phyloP scores from a whole-genome alignment of 2,113 vertebrate species.

The Pedetes capensis region DNA sequence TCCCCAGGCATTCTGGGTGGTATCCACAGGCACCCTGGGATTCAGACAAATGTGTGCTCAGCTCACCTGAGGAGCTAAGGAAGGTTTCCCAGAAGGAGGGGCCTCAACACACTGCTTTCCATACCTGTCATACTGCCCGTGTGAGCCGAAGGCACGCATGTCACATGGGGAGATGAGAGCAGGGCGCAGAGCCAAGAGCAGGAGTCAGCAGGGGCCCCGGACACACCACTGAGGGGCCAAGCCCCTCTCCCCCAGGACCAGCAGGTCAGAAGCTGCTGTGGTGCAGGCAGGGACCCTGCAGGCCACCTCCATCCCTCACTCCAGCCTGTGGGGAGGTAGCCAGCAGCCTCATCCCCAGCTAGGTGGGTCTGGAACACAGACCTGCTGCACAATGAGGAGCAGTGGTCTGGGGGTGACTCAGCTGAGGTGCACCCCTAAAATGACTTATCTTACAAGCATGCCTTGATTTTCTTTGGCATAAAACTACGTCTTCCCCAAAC shows the following conservation, averaged over 20 bases:
- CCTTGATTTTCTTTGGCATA: neutral
- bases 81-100: neutral
- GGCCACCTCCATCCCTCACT: neutral
- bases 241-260: neutral
- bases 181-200: neutral
- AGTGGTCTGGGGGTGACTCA: neutral
- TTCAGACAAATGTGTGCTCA: neutral
- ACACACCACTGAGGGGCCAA: too few species aligned
- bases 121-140: neutral
- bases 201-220: neutral
- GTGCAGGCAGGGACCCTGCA: neutral
- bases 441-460: neutral
- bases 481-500: neutral
- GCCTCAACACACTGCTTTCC: neutral
- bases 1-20: neutral
- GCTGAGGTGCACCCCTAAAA: neutral
- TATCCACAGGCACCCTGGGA: too few species aligned
- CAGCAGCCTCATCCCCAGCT: neutral
- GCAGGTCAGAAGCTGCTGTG: neutral
- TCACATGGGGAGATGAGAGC: too few species aligned
- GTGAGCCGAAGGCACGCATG: neutral
- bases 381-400: too few species aligned
- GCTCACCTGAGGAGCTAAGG: neutral
- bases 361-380: neutral
- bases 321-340: neutral